Conservation (phyloP, 2,888 invertebrate species). For the Drosophila tripunctata region DNA sequence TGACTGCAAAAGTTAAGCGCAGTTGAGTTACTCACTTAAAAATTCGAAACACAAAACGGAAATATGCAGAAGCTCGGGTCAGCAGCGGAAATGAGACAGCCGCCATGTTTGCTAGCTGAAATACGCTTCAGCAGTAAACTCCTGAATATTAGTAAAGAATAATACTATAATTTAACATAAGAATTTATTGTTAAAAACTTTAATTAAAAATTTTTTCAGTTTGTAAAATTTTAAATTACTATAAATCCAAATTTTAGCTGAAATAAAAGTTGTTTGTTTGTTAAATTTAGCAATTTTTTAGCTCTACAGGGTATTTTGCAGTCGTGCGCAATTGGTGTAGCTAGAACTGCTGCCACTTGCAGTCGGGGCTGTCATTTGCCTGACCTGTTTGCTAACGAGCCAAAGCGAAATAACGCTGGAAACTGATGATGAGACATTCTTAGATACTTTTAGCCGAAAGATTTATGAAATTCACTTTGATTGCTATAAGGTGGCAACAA, state of each 20-base stretch:
- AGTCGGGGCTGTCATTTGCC: slow-evolving; percentile 1
- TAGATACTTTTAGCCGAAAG: slow-evolving; percentile 30
- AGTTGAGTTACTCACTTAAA: slow-evolving; percentile 77
- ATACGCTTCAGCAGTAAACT: not conserved
- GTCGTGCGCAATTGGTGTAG: not conserved
- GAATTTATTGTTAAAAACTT: too few species aligned
- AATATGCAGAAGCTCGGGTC: slow-evolving; percentile 77
- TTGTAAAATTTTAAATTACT: not conserved
- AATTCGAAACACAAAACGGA: slow-evolving; percentile 82
- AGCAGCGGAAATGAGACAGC: slow-evolving; percentile 77
- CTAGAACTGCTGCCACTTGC: not conserved
- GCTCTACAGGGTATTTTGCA: slow-evolving; percentile 17
- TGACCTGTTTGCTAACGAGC: slow-evolving; percentile 62
- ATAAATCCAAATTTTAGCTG: not conserved
- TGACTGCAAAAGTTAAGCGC: slow-evolving; percentile 42
- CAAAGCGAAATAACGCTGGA: slow-evolving; percentile 41
- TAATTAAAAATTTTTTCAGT: too few species aligned
- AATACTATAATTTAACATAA: too few species aligned
- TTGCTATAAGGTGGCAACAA: slow-evolving; percentile 41
- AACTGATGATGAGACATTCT: slow-evolving; percentile 39
- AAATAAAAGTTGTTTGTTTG: too few species aligned
- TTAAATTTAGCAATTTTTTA: not conserved
- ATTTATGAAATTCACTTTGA: slow-evolving; percentile 44
- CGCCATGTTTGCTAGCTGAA: slow-evolving; percentile 52
- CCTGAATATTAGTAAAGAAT: too few species aligned